phyloP scores from a whole-genome alignment of 2,797 vertebrate species.

The Podarcis lilfordi region DNA sequence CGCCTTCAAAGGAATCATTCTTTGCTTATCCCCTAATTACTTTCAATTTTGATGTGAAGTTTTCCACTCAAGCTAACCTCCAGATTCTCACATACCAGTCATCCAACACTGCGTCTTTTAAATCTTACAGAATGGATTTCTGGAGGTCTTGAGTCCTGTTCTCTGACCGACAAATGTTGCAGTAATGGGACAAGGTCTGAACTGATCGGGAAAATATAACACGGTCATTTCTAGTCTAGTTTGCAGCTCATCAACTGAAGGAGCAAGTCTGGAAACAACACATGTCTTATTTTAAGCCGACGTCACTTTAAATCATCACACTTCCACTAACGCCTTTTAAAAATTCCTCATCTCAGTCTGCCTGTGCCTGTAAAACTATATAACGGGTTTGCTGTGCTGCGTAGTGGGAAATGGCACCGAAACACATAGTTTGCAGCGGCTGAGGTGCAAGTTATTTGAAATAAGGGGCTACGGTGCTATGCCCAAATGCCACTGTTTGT shows the following conservation, averaged over 20 bases:
- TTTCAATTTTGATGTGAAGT: no score
- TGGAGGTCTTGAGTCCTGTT: not conserved
- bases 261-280: not conserved
- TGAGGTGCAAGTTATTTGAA: not conserved
- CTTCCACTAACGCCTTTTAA: not conserved
- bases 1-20: no score
- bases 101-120: no score
- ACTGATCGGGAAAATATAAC: not conserved
- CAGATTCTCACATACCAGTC: no score
- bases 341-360: not conserved
- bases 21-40: no score
- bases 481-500: rapidly evolving
- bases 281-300: not conserved
- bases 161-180: not conserved
- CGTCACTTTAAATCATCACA: not conserved
- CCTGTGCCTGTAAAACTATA: not conserved
- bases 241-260: not conserved
- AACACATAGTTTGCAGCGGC: not conserved
- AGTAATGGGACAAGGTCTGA: not conserved
- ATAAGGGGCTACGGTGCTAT: rapidly evolving
- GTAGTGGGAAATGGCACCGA: not conserved
- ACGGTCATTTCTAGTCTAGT: not conserved
- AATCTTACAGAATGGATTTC: no score
- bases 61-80: no score
- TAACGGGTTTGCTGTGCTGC: conserved; percentile 12